Evolutionary conservation across 2,113 vertebrate genomes (phyloP), one percentile per base, ranked within the genome.

Genomic region (Myotis yumanensis): DNA sequence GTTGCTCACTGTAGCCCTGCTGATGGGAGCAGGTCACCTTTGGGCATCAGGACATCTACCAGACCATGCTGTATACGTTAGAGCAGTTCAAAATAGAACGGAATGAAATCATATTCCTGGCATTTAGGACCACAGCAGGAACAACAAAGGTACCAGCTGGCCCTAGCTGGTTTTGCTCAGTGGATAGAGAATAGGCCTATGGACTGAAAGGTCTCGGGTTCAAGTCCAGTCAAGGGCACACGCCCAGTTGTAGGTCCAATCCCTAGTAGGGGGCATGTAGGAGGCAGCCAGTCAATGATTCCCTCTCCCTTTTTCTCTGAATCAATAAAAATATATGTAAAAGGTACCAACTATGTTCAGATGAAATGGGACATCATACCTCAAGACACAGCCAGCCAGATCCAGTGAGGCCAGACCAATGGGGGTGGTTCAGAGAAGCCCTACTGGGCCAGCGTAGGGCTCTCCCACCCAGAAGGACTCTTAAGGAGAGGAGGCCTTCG

Each of bases 361-460:
- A 59, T 3, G 28, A 51, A 2, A 14, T 1, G 23, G n/a, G 17
- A 5, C 0, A 1, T 23, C 0, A 3, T 8, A 2, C 7, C 18
- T 16, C 3, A 3, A 1, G 12, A 20, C 23, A 1, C 0, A 1
- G 46, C 46, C 4, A 2, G 28, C 25, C 15, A 2, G 32, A 43
- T 40, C 51, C 35, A 4, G 35, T 0, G 0, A 66, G 48, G 28
- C 28, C 62, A 18, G 40, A 40, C 17, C 30, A 83, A 25, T 8
- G 16, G 72, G 72, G 14, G 11, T 59, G 43, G 20, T 40, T 37
- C 52, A 9, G 0, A 32, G 35, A 80, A 51, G 79, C 79, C 52
- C 79, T 40, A 3, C 79, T 11, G 54, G 57, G 12, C 54, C 69
- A 9, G 1, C 6, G 1, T 20, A 16, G 32, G 43, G 35, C 1